These are phyloP conservation scores for Eulacestoma nigropectus DNA, from an alignment of 2,113 vertebrate genomes.

Conservation along the genomic window DNA sequence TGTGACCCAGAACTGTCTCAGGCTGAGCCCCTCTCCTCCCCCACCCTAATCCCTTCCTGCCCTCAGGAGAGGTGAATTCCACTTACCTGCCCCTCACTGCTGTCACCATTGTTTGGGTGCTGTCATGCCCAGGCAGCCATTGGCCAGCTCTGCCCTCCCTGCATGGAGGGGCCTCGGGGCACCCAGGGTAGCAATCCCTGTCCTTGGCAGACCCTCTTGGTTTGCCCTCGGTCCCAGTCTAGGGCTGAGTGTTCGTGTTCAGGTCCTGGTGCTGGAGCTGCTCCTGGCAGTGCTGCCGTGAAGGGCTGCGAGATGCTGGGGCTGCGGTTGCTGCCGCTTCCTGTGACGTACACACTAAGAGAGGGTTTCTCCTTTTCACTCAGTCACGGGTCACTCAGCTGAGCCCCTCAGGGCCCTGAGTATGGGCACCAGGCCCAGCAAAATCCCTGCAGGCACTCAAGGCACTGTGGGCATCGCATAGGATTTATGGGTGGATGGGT, in stretches of 20 bases:
- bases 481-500: neutral
- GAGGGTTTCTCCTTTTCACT: neutral
- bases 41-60: neutral
- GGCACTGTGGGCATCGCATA: accelerated
- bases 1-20: neutral
- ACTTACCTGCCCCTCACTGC: neutral
- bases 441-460: neutral
- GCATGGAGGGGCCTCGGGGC: neutral
- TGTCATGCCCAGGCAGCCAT: neutral
- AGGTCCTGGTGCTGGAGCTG: accelerated
- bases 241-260: neutral
- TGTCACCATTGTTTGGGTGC: neutral
- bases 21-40: too few relatives aligned
- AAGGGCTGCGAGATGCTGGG: accelerated
- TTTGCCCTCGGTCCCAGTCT: too few relatives aligned
- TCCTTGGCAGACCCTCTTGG: accelerated
- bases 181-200: accelerated
- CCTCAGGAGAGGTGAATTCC: neutral
- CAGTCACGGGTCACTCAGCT: neutral
- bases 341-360: neutral
- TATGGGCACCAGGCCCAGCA: neutral
- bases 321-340: neutral
- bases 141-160: neutral
- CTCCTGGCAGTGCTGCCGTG: accelerated
- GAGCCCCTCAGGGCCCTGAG: accelerated